Evolutionary conservation across 2,113 vertebrate genomes (phyloP).

Genomic region (Castor canadensis): DNA sequence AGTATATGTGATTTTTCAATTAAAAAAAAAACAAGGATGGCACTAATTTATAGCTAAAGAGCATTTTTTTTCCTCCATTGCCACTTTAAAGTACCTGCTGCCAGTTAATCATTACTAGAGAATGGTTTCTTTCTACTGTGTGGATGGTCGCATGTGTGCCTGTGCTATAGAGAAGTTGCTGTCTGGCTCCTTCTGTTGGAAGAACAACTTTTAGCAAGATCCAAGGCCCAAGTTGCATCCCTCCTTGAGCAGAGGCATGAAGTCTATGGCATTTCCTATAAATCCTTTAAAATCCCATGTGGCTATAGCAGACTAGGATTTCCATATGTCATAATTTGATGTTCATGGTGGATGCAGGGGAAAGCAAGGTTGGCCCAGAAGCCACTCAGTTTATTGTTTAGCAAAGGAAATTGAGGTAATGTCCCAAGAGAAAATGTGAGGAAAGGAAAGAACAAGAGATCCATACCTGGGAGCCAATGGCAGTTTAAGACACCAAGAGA

Average conservation of each 20-base stretch:
- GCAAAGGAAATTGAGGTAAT: not conserved
- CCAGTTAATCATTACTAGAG: not conserved
- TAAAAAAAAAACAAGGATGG: not conserved
- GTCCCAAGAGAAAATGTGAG: not conserved
- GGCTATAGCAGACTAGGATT: not conserved
- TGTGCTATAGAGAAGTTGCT: not conserved
- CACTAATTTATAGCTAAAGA: not conserved
- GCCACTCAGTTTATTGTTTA: not conserved
- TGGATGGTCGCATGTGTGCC: not conserved
- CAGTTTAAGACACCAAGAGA: not conserved
- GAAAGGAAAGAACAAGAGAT: not conserved
- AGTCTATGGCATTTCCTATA: not conserved
- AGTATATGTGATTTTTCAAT: not conserved
- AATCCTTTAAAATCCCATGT: not conserved
- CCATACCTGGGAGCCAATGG: not conserved
- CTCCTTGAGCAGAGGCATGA: not conserved
- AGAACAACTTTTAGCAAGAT: not conserved
- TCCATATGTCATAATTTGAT: not conserved
- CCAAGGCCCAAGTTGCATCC: not conserved
- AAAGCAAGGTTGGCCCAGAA: not conserved
- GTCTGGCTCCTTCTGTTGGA: not conserved
- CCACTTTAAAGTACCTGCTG: not conserved
- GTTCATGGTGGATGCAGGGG: not conserved
- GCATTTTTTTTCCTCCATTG: not conserved
- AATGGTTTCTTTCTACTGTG: not conserved